Evolutionary conservation across 2,797 vertebrate genomes (phyloP).

Genomic region (Erithacus rubecula): DNA sequence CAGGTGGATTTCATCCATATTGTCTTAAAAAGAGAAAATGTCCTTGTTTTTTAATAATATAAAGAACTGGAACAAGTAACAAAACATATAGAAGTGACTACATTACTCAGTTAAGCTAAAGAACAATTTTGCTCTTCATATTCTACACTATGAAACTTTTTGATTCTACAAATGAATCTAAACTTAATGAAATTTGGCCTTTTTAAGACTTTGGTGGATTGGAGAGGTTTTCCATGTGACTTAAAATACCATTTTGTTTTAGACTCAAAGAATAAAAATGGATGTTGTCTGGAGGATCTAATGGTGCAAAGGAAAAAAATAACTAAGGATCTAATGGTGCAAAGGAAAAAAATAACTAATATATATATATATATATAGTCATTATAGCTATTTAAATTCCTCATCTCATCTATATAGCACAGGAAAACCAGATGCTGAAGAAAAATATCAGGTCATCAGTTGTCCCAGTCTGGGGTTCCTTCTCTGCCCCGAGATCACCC

Average conservation of each 20-base stretch:
- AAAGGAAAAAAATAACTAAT: neutral
- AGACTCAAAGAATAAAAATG: neutral
- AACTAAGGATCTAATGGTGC: too few relatives aligned
- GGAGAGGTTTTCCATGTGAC: neutral
- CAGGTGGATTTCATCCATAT: neutral
- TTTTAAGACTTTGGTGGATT: neutral
- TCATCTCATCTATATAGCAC: neutral
- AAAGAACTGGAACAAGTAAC: neutral
- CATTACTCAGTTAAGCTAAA: neutral
- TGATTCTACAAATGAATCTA: neutral
- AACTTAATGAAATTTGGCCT: neutral
- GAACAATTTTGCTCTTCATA: neutral
- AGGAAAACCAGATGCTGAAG: neutral
- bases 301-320: neutral
- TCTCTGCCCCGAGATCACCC: too few relatives aligned
- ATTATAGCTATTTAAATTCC: neutral
- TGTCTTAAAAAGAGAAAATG: neutral
- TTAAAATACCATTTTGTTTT: neutral
- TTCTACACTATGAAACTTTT: neutral
- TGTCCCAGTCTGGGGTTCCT: too few relatives aligned
- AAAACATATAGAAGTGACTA: neutral
- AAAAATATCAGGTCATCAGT: neutral
- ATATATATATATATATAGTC: neutral
- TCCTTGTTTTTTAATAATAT: neutral
- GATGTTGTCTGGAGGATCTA: neutral